Evolutionary conservation across 2,797 vertebrate species (phyloP).

Genomic region (Mormyrus proboscirostris): DNA sequence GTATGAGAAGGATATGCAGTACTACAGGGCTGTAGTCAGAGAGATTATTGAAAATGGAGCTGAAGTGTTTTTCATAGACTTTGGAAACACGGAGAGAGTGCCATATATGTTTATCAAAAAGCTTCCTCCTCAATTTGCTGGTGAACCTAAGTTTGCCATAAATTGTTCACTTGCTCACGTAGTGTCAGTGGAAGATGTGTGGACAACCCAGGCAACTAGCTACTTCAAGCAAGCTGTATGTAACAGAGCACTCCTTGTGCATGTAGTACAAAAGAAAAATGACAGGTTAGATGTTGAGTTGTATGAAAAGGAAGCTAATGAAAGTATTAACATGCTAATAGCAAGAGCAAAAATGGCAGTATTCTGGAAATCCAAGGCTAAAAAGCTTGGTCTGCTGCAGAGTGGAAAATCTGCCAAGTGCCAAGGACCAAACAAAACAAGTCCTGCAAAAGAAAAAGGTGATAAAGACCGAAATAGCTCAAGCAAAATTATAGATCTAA

Average conservation of each 20-base stretch:
- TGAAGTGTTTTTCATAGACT: slow-evolving; percentile 80
- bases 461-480: slow-evolving; percentile 7
- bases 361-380: slow-evolving; percentile 49
- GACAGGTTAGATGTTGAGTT: slow-evolving; percentile 65
- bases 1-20: slow-evolving; percentile 71
- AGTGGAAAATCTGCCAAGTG: neutral
- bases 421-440: neutral
- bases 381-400: neutral
- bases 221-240: slow-evolving; percentile 67
- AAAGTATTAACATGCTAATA: slow-evolving; percentile 58
- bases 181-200: slow-evolving; percentile 64
- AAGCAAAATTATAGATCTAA: neutral
- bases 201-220: slow-evolving; percentile 61
- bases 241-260: slow-evolving; percentile 61
- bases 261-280: slow-evolving; percentile 57
- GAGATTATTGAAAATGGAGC: slow-evolving; percentile 55
- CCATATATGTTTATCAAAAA: slow-evolving; percentile 69
- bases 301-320: slow-evolving; percentile 41
- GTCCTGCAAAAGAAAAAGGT: slow-evolving; percentile 13
- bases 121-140: slow-evolving; percentile 66
- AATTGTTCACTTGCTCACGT: slow-evolving; percentile 70
- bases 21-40: slow-evolving; percentile 73
- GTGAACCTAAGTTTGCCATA: slow-evolving; percentile 69
- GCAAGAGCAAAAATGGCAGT: slow-evolving; percentile 62
- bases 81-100: slow-evolving; percentile 80